Evolutionary conservation across 2,888 invertebrate species (phyloP).

Genomic region (Lysandra coridon): DNA sequence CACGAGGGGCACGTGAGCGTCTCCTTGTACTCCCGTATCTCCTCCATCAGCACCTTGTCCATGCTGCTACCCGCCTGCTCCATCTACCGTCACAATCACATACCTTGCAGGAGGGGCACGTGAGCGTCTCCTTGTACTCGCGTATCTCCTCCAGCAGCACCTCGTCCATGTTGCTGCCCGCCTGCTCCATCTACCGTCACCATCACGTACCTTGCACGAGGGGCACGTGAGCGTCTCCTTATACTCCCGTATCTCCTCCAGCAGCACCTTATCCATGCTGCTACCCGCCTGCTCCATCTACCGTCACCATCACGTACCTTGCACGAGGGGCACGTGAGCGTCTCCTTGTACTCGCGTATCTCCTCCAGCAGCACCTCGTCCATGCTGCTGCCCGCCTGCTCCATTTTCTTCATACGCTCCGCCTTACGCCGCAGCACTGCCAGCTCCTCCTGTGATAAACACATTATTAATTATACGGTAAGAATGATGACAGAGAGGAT

Average conservation of each 20-base stretch:
- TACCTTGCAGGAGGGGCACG: too few species aligned
- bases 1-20: too few species aligned
- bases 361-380: constrained; percentile 99
- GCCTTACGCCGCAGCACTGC: too few species aligned
- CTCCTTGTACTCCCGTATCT: constrained; percentile 97
- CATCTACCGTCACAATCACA: constrained; percentile 77
- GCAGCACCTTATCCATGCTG: constrained; percentile 97
- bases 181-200: constrained; percentile 88
- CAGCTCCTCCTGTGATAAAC: too few species aligned
- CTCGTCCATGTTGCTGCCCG: constrained; percentile 97
- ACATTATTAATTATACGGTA: background rate
- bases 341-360: constrained; percentile 95
- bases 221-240: constrained; percentile 79
- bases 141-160: constrained; percentile 98
- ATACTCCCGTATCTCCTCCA: constrained; percentile 98
- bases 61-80: constrained; percentile 97
- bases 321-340: too few species aligned
- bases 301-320: too few species aligned
- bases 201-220: too few species aligned
- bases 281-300: constrained; percentile 96
- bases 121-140: constrained; percentile 89
- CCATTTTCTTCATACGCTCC: constrained; percentile 65
- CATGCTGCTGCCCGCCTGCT: constrained; percentile 95
- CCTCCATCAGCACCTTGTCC: constrained; percentile 98
- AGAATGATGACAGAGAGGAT: background rate